Percentiles rank a stretch among this genome's conserved stretches.
Evolutionary conservation across 2,888 invertebrate species (phyloP).

Genomic region (Amphipyra tragopoginis): DNA sequence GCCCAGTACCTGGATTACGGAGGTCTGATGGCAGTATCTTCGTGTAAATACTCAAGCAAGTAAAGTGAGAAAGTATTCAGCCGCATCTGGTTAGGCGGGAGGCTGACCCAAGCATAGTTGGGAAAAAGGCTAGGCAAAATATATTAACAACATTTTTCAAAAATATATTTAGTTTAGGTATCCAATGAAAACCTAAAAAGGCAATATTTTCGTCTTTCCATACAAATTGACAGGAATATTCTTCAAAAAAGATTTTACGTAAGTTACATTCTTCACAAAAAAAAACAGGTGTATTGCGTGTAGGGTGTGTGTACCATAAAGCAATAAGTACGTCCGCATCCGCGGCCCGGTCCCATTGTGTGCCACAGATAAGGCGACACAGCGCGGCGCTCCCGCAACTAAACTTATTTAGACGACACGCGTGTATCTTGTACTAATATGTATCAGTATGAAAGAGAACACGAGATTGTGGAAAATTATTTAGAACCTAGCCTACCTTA

Average conservation of each 20-base stretch:
- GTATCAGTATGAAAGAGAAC: not conserved
- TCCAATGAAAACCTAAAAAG: too few relatives aligned
- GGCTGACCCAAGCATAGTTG: too few relatives aligned
- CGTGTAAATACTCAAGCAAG: too few relatives aligned
- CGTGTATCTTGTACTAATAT: conserved; percentile 22
- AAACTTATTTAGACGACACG: conserved; percentile 43
- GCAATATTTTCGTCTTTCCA: too few relatives aligned
- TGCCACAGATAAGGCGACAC: conserved; percentile 53
- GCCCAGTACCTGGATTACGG: too few relatives aligned
- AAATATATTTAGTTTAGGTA: too few relatives aligned
- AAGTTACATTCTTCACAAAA: conserved; percentile 5
- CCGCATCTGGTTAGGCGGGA: too few relatives aligned
- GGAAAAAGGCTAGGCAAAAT: too few relatives aligned
- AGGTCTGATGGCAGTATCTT: too few relatives aligned
- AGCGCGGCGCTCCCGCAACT: conserved; percentile 24
- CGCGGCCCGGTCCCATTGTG: conserved; percentile 54
- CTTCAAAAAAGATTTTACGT: not conserved
- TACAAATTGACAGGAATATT: too few relatives aligned
- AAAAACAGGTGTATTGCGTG: conserved; percentile 31
- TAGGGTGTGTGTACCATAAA: conserved; percentile 55
- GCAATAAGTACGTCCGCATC: conserved; percentile 68
- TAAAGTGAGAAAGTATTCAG: too few relatives aligned
- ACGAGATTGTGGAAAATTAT: conserved; percentile 6
- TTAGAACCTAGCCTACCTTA: conserved; percentile 1
- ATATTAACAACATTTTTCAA: too few relatives aligned